These are phyloP conservation scores for Vicugna pacos DNA, from an alignment of 2,113 vertebrate genomes.

Conservation along the genomic window DNA sequence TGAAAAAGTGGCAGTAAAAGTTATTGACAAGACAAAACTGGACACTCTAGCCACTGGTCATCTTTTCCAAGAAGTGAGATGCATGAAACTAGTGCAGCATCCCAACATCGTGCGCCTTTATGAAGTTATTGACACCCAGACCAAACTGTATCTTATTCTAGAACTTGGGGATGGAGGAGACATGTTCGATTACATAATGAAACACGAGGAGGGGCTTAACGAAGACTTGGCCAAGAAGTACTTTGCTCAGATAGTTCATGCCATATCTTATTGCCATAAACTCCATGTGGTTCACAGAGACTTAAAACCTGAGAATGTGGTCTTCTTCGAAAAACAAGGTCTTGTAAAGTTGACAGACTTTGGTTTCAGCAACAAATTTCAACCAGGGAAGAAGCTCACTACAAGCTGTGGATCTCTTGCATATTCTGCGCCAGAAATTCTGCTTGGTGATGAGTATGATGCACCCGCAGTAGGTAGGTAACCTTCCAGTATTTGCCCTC, in stretches of 20 bases:
- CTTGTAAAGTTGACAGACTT: constrained; percentile 99
- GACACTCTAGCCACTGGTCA: constrained; percentile 97
- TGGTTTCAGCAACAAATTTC: constrained; percentile 99
- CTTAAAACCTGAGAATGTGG: constrained; percentile 98
- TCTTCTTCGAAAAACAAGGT: constrained; percentile 99
- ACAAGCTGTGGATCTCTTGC: constrained; percentile 98
- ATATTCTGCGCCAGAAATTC: constrained; percentile 97
- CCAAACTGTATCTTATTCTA: constrained; percentile 98
- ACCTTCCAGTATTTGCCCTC: background rate
- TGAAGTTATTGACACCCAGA: constrained; percentile 99
- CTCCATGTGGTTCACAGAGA: constrained; percentile 98
- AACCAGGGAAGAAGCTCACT: constrained; percentile 98
- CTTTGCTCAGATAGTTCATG: constrained; percentile 98
- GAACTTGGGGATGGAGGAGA: constrained; percentile 98
- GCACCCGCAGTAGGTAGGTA: constrained; percentile 97
- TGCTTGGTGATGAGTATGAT: constrained; percentile 98
- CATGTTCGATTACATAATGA: constrained; percentile 99
- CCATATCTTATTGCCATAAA: constrained; percentile 99
- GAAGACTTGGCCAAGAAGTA: constrained; percentile 98
- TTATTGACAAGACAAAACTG: constrained; percentile 99
- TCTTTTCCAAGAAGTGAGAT: constrained; percentile 98
- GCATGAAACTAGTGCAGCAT: constrained; percentile 99
- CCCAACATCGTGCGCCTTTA: constrained; percentile 98
- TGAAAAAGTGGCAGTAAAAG: constrained; percentile 99
- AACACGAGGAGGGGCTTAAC: constrained; percentile 97